Evolutionary conservation across 2,888 invertebrate species (phyloP).

Genomic region (Ypsolopha sequella): DNA sequence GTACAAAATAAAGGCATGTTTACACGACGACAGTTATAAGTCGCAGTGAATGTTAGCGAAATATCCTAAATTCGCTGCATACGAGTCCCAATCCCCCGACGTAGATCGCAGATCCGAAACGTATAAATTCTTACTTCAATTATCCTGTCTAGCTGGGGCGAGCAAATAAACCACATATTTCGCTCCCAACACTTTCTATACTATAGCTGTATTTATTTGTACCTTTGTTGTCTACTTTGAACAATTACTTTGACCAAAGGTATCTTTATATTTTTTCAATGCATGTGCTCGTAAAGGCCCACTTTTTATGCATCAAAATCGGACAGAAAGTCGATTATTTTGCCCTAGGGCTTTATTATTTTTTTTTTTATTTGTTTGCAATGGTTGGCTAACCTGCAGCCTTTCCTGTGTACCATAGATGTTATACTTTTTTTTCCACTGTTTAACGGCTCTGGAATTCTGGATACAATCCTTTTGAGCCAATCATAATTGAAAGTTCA

Average conservation of each 20-base stretch:
- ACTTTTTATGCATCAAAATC: too few relatives aligned
- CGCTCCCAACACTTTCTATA: conserved; percentile 41
- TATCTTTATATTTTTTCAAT: too few relatives aligned
- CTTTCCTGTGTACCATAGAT: too few relatives aligned
- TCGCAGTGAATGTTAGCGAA: conserved; percentile 8
- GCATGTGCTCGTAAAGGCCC: too few relatives aligned
- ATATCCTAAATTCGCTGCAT: conserved; percentile 17
- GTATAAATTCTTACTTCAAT: conserved; percentile 63
- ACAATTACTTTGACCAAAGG: conserved; percentile 6
- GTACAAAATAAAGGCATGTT: neutral
- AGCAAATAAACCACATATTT: conserved; percentile 53
- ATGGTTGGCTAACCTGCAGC: too few relatives aligned
- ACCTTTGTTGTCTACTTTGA: conserved; percentile 7
- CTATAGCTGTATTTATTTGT: neutral
- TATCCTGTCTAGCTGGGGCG: conserved; percentile 44
- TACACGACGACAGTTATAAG: neutral
- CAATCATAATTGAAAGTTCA: too few relatives aligned
- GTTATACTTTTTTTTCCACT: too few relatives aligned
- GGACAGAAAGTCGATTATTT: too few relatives aligned
- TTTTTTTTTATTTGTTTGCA: too few relatives aligned
- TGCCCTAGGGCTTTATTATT: too few relatives aligned
- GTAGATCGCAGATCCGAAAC: conserved; percentile 45
- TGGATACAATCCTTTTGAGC: too few relatives aligned
- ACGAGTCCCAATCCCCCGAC: conserved; percentile 22
- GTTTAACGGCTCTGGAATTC: too few relatives aligned